Percentiles rank a stretch among this genome's conserved stretches.
These are phyloP conservation scores for Zele albiditarsus DNA, from an alignment of 2,888 invertebrate species.

Conservation along the genomic window DNA sequence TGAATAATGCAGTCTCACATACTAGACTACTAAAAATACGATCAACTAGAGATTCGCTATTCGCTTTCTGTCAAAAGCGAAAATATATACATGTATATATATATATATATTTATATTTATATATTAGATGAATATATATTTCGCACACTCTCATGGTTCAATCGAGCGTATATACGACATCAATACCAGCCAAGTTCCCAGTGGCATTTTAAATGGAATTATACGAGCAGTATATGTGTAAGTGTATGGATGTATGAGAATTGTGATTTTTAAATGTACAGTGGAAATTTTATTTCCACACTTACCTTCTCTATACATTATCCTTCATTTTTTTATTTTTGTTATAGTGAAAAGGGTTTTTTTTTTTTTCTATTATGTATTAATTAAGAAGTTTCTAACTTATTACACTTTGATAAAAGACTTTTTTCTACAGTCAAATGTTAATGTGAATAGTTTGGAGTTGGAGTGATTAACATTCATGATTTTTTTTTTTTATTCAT, in stretches of 20 bases:
- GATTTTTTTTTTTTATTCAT: too few species aligned
- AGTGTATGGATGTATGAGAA: neutral
- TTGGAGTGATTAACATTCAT: too few species aligned
- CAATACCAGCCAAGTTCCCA: neutral
- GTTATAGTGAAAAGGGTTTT: too few species aligned
- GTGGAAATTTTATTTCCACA: neutral
- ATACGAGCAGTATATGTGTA: neutral
- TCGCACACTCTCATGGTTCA: neutral
- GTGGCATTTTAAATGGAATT: constrained; percentile 1
- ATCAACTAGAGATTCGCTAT: constrained; percentile 25
- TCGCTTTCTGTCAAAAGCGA: constrained; percentile 20
- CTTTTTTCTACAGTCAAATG: too few species aligned
- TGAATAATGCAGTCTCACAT: constrained; percentile 68
- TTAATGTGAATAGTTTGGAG: too few species aligned
- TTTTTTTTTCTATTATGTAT: too few species aligned
- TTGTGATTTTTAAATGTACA: too few species aligned
- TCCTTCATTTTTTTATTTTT: constrained; percentile 11
- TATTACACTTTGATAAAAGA: too few species aligned
- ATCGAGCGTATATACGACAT: neutral
- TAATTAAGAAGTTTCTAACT: too few species aligned
- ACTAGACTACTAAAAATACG: constrained; percentile 41
- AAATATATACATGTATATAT: constrained; percentile 6
- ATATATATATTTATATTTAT: neutral
- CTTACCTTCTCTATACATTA: constrained; percentile 16
- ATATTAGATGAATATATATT: neutral